Evolutionary conservation across 1,140 invertebrate genomes (phyloP).

Genomic region (Acyrthosiphon pisum): DNA sequence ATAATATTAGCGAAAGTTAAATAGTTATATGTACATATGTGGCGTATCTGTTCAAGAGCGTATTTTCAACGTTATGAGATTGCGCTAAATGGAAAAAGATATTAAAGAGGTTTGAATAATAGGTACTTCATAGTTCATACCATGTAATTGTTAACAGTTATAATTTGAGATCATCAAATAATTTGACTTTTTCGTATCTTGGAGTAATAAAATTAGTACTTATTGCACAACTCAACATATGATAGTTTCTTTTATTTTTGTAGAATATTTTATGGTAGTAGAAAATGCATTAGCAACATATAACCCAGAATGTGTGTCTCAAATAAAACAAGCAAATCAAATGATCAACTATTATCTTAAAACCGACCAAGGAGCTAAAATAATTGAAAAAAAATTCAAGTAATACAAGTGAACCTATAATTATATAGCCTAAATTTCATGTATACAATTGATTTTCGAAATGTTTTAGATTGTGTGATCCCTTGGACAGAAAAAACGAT

Average conservation of each 20-base stretch:
- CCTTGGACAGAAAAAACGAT: slow-evolving; percentile 69
- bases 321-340: slow-evolving; percentile 70
- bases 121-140: no score
- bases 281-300: slow-evolving; percentile 71
- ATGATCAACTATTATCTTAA: slow-evolving; percentile 66
- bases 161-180: neutral
- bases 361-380: neutral
- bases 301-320: slow-evolving; percentile 70
- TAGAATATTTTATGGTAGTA: slow-evolving; percentile 80
- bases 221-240: neutral
- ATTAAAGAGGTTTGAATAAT: no score
- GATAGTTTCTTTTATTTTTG: slow-evolving; percentile 61
- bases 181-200: neutral
- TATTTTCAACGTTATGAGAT: no score
- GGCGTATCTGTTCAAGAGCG: no score
- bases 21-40: no score
- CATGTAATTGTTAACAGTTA: no score
- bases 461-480: slow-evolving; percentile 76
- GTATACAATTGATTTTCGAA: slow-evolving; percentile 10
- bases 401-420: neutral
- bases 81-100: no score
- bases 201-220: neutral
- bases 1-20: no score
- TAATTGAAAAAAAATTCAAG: slow-evolving; percentile 31
- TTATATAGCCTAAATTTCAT: neutral